Evolutionary conservation across 2,113 vertebrate species (phyloP).

Genomic region (Rhadina sibilatrix): DNA sequence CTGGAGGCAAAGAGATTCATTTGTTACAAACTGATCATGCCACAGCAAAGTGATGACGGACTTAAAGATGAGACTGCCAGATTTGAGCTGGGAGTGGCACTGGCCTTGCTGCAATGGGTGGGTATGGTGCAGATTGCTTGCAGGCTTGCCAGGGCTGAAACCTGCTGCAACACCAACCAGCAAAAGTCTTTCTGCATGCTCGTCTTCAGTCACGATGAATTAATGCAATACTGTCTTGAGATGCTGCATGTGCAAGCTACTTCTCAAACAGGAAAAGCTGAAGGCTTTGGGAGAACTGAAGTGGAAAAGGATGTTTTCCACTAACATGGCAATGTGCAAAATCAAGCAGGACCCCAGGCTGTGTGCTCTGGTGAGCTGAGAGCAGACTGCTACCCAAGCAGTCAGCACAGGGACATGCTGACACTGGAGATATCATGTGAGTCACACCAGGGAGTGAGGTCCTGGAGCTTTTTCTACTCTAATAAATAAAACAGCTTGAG

Average conservation of each 20-base stretch:
- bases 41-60: background rate
- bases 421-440: background rate
- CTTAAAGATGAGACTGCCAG: background rate
- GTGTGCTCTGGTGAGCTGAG: background rate
- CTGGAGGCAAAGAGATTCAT: background rate
- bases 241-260: background rate
- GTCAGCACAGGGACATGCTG: background rate
- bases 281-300: background rate
- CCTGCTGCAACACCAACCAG: background rate
- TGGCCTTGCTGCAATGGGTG: background rate
- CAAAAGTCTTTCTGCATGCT: background rate
- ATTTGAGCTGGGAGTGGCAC: background rate
- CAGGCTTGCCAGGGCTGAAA: background rate
- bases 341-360: background rate
- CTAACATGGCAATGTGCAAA: background rate
- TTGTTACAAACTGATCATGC: background rate
- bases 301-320: background rate
- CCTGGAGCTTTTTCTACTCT: background rate
- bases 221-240: background rate
- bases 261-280: background rate
- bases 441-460: background rate
- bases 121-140: background rate
- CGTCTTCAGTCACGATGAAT: background rate
- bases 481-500: background rate
- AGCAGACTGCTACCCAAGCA: background rate